Base-by-base conservation (phyloP, 2,888 invertebrate species). In the Timema cristinae region DNA sequence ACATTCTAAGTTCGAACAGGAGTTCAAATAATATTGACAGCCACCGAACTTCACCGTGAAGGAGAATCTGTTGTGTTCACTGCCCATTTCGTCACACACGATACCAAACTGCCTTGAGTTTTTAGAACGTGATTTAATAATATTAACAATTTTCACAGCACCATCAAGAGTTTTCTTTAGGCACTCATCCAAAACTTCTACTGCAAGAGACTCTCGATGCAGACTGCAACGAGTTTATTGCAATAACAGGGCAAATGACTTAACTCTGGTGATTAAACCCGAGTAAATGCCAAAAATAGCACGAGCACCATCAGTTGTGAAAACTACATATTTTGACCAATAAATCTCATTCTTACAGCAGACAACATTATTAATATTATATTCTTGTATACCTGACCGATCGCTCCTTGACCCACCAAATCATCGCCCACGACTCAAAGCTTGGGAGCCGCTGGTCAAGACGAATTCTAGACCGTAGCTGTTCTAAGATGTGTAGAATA, bases 1-100 rank as follows among this genome's bases (percentile, higher is more conserved):
- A 50, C 6, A 16, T 50, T 15, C 63, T 52, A 54, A 54, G 1
- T 68, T 49, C 66, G 13, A 16, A 59, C 9, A 10, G 50, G 48
- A 59, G 59, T 50, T 69, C 69, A 69, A 59, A 8, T n/a, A 70
- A 66, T 66, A 15, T 66, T 50, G 49, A 49, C 51, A 70, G 66
- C 66, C 70, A 70, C 51, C 70, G 66, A 50, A 70, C 51, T 66
- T 70, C 66, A 70, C 66, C 54, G 51, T 70, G 70, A 66, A 70
- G 66, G 32, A 70, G 66, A 66, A 49, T 51, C 49, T 66, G 8
- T 70, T 32, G 66, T 70, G 51, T 50, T 70, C 66, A 49, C 50
- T 66, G 2, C 50, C 66, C 63, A 69, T 70, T 66, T 70, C 70
- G 5, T 66, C 66, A 15, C 70, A 70, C 70, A 70, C 1, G 7